phyloP scores from a whole-genome alignment of 2,888 invertebrate genomes.

The Nipponacmea schrenckii region DNA sequence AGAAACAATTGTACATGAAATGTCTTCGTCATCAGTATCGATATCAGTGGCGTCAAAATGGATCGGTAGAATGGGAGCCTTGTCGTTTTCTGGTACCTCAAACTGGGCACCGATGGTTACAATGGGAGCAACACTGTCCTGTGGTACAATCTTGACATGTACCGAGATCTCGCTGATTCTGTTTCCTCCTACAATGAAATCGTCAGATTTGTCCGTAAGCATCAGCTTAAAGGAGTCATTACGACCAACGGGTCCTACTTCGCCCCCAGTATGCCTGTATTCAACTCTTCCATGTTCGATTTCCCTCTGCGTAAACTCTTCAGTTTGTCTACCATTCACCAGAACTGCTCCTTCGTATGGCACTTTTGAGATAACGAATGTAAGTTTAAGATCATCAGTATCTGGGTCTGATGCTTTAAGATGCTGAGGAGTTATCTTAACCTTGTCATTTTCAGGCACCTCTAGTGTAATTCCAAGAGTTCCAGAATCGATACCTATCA shows the following conservation, averaged over 20 bases:
- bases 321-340: constrained; percentile 43
- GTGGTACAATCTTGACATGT: constrained; percentile 57
- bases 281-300: constrained; percentile 48
- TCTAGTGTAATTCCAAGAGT: constrained; percentile 48
- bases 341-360: constrained; percentile 56
- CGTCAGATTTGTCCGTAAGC: constrained; percentile 54
- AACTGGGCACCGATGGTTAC: constrained; percentile 50
- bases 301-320: constrained; percentile 62
- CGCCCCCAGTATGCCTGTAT: constrained; percentile 62
- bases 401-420: constrained; percentile 59
- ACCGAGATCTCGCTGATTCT: constrained; percentile 52
- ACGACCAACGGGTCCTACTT: constrained; percentile 52
- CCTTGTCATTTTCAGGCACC: constrained; percentile 55
- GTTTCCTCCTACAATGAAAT: constrained; percentile 53
- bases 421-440: constrained; percentile 43
- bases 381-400: constrained; percentile 54
- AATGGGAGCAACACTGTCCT: constrained; percentile 61
- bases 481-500: constrained; percentile 46
- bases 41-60: constrained; percentile 60
- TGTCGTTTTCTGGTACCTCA: constrained; percentile 60
- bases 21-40: constrained; percentile 58
- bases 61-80: constrained; percentile 48
- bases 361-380: constrained; percentile 50
- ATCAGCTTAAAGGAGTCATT: constrained; percentile 60
- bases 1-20: constrained; percentile 59